A percentile compares a stretch with the other conserved stretches of the same genome.
Evolutionary conservation across 2,888 invertebrate species (phyloP).

Genomic region (Euphydryas editha): DNA sequence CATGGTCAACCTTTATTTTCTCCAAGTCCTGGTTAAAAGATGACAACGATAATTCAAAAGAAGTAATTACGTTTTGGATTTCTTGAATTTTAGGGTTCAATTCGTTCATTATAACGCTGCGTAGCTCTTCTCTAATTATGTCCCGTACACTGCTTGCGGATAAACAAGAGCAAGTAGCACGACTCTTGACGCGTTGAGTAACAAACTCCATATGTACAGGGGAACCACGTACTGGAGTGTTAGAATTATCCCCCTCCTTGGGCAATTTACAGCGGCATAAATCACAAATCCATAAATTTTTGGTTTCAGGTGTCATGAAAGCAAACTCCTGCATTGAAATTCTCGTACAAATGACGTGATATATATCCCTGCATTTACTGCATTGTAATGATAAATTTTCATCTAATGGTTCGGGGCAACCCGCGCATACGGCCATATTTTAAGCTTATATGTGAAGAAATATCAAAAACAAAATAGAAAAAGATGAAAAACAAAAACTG

Average conservation of each 20-base stretch:
- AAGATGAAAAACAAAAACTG: too few relatives aligned
- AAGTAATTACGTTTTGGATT: neutral
- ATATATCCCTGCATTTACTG: conserved; percentile 1
- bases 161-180: too few relatives aligned
- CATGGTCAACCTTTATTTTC: neutral
- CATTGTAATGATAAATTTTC: conserved; percentile 6
- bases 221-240: too few relatives aligned
- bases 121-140: conserved; percentile 5
- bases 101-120: conserved; percentile 5
- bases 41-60: neutral
- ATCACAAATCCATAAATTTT: conserved; percentile 2
- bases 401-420: conserved; percentile 4
- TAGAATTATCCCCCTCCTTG: too few relatives aligned
- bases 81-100: conserved; percentile 11
- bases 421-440: neutral
- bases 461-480: too few relatives aligned
- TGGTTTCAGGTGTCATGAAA: neutral
- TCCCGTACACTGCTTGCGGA: neutral
- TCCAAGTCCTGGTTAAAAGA: neutral
- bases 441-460: too few relatives aligned
- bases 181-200: too few relatives aligned
- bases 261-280: neutral
- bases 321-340: neutral
- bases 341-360: conserved; percentile 1
- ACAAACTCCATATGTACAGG: too few relatives aligned